Evolutionary conservation across 2,797 vertebrate genomes (phyloP).

Genomic region (Yasuhikotakia modesta): DNA sequence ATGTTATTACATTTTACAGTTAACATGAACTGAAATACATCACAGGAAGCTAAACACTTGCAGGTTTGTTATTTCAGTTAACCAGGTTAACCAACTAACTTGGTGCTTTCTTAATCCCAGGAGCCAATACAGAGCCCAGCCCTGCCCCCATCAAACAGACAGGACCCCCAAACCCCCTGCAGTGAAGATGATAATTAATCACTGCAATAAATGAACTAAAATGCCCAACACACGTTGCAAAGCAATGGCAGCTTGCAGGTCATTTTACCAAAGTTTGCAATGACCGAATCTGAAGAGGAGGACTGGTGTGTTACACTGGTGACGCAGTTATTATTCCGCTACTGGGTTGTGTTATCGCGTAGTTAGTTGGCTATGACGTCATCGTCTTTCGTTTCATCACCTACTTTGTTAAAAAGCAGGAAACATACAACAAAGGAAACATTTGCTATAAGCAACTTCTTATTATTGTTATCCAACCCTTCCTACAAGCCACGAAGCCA

Average conservation of each 20-base stretch:
- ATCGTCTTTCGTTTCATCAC: not conserved
- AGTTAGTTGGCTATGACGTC: too few relatives aligned
- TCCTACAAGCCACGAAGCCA: too few relatives aligned
- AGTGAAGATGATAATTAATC: conserved; percentile 24
- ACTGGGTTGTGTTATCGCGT: too few relatives aligned
- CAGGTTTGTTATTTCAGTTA: conserved; percentile 6
- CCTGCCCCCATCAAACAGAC: conserved; percentile 23
- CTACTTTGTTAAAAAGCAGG: not conserved
- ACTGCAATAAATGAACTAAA: conserved; percentile 33
- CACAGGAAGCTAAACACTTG: not conserved
- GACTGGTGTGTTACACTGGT: not conserved
- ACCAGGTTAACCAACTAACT: conserved; percentile 42
- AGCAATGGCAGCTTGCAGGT: not conserved
- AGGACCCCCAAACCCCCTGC: conserved; percentile 4
- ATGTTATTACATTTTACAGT: not conserved
- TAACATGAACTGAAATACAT: not conserved
- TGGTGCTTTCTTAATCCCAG: conserved; percentile 25
- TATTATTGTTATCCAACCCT: too few relatives aligned
- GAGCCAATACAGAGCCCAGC: conserved; percentile 20
- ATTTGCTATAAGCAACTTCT: too few relatives aligned
- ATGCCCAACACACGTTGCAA: not conserved
- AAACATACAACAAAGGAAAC: too few relatives aligned
- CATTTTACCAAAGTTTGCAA: not conserved
- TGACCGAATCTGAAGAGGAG: not conserved
- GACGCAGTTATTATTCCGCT: not conserved